Percentiles rank a stretch among this genome's conserved stretches.
These are phyloP conservation scores for Mactromeris polynyma DNA, from an alignment of 2,888 invertebrate genomes.

Conservation along the genomic window DNA sequence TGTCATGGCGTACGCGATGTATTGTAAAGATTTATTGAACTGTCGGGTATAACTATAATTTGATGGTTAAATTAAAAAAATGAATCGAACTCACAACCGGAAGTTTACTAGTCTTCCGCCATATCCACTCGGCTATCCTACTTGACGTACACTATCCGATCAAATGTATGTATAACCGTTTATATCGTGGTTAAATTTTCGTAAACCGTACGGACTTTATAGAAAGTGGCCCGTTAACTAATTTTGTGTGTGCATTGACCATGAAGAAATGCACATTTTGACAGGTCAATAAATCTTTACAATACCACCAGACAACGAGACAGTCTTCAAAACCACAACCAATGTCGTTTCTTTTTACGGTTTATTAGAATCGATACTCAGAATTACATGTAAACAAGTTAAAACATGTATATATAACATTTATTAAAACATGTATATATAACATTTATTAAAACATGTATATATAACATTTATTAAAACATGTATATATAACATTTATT, in stretches of 20 bases:
- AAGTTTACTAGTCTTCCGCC: too few relatives aligned
- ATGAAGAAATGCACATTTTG: background rate
- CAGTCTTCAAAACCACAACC: background rate
- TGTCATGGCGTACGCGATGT: too few relatives aligned
- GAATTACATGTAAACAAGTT: slow-evolving; percentile 19
- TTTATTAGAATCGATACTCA: slow-evolving; percentile 38
- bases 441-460: background rate
- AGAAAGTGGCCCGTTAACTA: background rate
- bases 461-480: background rate
- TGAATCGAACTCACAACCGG: too few relatives aligned
- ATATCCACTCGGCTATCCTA: too few relatives aligned
- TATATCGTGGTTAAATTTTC: background rate
- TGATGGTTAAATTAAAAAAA: too few relatives aligned
- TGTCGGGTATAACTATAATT: too few relatives aligned
- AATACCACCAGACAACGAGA: background rate
- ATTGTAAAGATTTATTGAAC: too few relatives aligned
- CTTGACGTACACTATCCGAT: background rate
- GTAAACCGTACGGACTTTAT: too few relatives aligned
- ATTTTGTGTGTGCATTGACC: too few relatives aligned
- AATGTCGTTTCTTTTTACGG: background rate
- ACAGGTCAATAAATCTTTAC: too few relatives aligned
- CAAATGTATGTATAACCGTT: background rate
- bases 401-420: background rate
- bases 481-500: background rate
- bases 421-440: too few relatives aligned